Percentiles rank a stretch among this genome's conserved stretches.
Conservation (phyloP, 2,113 vertebrate genomes). For the rat (Rattus norvegicus) region DNA sequence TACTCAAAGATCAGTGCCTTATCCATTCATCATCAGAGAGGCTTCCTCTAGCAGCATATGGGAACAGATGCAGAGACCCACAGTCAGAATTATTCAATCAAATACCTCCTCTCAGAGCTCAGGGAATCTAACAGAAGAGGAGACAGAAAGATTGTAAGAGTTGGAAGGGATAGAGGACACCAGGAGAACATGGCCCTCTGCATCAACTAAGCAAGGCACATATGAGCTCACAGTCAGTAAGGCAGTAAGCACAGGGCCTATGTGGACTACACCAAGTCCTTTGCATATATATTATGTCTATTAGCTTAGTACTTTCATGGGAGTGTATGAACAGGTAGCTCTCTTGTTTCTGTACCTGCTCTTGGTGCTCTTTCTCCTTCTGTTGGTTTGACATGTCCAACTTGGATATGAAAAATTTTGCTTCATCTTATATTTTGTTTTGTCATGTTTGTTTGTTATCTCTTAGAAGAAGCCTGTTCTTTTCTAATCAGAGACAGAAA, state of each 20-base stretch:
- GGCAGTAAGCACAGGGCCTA: neutral
- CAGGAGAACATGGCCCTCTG: neutral
- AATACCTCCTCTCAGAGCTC: neutral
- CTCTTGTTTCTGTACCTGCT: neutral
- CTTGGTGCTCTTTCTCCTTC: neutral
- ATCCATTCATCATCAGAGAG: neutral
- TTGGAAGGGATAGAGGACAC: neutral
- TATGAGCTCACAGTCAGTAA: neutral
- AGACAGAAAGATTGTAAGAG: neutral
- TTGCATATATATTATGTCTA: neutral
- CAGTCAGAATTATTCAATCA: neutral
- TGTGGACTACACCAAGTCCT: neutral
- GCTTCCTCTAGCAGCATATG: neutral
- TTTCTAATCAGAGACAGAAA: neutral
- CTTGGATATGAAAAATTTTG: neutral
- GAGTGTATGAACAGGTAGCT: no score
- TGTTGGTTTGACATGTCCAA: neutral
- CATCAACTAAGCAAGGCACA: neutral
- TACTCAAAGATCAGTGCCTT: neutral
- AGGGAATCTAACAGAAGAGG: neutral
- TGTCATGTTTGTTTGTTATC: neutral
- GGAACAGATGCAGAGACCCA: neutral
- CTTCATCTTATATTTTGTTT: neutral
- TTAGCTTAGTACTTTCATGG: neutral
- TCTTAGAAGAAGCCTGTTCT: neutral